Base-by-base conservation (phyloP, 2,888 invertebrate species). In the Pseudanteris insignis region DNA sequence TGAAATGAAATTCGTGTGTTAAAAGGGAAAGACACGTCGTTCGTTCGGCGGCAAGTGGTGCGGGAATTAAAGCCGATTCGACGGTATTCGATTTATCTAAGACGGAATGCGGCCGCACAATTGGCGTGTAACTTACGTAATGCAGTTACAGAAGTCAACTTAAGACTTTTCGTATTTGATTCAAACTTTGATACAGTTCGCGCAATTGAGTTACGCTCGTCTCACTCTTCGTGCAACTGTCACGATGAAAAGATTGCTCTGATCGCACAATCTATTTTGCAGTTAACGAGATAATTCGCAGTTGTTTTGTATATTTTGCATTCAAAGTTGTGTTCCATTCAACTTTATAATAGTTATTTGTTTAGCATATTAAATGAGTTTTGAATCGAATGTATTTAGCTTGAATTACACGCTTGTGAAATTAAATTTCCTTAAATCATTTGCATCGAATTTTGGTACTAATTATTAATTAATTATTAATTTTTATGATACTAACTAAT, bases 121-220 rank as follows among this genome's bases (percentile, higher is more conserved):
- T 38, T 26, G 30, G 47, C 41, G 18, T 15, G 29, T 28, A 36
- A 41, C 9, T 41, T 41, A 51, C 51, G 51, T 41, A 51, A 51
- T 13, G 12, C 32, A 51, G 51, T 51, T 41, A 41, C 24, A 21
- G 13, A 26, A 51, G 51, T 51, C 34, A 29, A 40, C 34, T 33
- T 40, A 41, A 51, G 32, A 33, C 51, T 51, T 14, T 34, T 41
- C 51, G 41, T 41, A 40, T 51, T 41, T 34, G 41, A 51, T 51
- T 41, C 29, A n/a, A 41, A 51, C 26, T 51, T 48, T 32, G 30
- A 29, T 32, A 9, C 13, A 25, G 38, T 37, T 30, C 21, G n/a
- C 2, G 38, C n/a, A 48, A 48, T 38, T 26, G 38, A 48, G 15
- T 48, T 25, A 33, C 13, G 13, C n/a, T 25, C 29, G 25, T 18